Conservation (phyloP, 1,140 invertebrate genomes). For the Diorhabda carinulata region DNA sequence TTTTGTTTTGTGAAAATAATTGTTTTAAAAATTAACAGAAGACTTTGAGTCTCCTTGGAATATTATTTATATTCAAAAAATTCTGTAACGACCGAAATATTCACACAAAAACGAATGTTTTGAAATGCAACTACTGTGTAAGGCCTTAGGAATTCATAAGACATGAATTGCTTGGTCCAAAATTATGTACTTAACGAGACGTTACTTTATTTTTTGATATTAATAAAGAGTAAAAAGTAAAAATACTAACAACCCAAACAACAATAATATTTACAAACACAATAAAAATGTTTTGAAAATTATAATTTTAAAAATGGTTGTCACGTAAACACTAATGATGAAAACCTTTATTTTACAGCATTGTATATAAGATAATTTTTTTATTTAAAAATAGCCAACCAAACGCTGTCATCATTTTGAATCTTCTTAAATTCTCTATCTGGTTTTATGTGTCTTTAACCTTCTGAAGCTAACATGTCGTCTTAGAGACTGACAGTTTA, state of each 20-base stretch:
- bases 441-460: too few species aligned
- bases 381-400: too few species aligned
- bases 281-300: not conserved
- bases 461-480: too few species aligned
- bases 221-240: not conserved
- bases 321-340: not conserved
- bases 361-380: too few species aligned
- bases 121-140: too few species aligned
- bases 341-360: not conserved
- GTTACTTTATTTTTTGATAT: not conserved
- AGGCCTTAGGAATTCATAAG: too few species aligned
- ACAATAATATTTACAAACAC: conserved; percentile 3
- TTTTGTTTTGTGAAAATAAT: not conserved
- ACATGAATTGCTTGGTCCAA: too few species aligned
- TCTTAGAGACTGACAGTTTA: too few species aligned
- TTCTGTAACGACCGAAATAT: not conserved
- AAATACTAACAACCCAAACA: conserved; percentile 1
- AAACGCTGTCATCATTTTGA: too few species aligned
- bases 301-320: not conserved
- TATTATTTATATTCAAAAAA: not conserved
- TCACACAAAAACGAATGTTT: too few species aligned
- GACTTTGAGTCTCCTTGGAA: not conserved
- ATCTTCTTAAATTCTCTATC: too few species aligned
- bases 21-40: not conserved
- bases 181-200: too few species aligned